Evolutionary conservation across 2,113 vertebrate species (phyloP), one percentile per base, ranked within the genome.

Genomic region (Chauna torquata): DNA sequence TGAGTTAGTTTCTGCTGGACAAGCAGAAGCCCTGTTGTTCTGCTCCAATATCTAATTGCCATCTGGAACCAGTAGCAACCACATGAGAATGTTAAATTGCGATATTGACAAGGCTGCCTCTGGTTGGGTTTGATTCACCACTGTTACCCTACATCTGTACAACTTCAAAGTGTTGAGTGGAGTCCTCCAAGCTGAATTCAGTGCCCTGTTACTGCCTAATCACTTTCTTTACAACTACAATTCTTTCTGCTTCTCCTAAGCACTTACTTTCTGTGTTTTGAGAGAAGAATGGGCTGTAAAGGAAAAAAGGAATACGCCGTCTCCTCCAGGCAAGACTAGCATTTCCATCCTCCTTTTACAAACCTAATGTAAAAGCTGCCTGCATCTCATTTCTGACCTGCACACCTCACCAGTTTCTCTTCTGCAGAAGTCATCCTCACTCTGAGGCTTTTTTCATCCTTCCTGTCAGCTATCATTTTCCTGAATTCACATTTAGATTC

Each of bases 1-100:
- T 64, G 64, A 30, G 47, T n/a, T 72, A 83, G 50, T 95, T 96
- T 93, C 95, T 93, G 83, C 69, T 82, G 96, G 92, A 75, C 47
- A 40, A 88, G 85, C 86, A 86, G 92, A 90, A 96, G 82, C 59
- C 59, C 47, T 88, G 55, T 75, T 78, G 71, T 38, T 92, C 68
- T 52, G 72, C 86, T 96, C 69, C 76, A 91, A 25, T 61, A 79
- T n/a, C 64, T 95, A 96, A 93, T 94, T 97, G 95, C 82, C 92
- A 92, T 95, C 90, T 96, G 94, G 96, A 97, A 94, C 36, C 72
- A 58, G 95, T 79, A 94, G 95, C 90, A 86, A 82, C 83, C 36
- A 71, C 80, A 75, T 3, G 6, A 93, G 80, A 88, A 91, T n/a
- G 74, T 81, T 86, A 88, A 90, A 86, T n/a, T 75, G 24, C 34